Conservation (phyloP, 2,888 invertebrate genomes). For the Epirrita christyi region DNA sequence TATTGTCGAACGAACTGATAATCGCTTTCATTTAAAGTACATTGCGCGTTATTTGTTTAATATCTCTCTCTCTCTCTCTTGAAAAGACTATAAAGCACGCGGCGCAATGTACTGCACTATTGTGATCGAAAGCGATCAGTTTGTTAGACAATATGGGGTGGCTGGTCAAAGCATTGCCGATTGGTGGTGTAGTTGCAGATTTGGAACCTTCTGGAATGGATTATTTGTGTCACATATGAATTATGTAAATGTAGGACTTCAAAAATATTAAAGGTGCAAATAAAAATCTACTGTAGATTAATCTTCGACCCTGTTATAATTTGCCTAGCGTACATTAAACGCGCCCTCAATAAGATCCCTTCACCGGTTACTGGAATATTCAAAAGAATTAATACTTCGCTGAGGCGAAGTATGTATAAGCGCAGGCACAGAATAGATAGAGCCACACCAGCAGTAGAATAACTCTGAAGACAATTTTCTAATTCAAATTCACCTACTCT, state of each 20-base stretch:
- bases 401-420: constrained; percentile 48
- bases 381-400: constrained; percentile 54
- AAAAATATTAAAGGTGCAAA: not conserved
- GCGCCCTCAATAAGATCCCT: constrained; percentile 43
- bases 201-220: too few relatives aligned
- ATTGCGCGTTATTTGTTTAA: too few relatives aligned
- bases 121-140: too few relatives aligned
- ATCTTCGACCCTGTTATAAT: constrained; percentile 12
- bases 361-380: constrained; percentile 48
- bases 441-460: constrained; percentile 5
- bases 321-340: constrained; percentile 34
- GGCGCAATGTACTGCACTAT: too few relatives aligned
- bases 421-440: constrained; percentile 36
- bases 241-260: not conserved
- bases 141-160: too few relatives aligned
- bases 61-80: too few relatives aligned
- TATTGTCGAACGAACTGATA: too few relatives aligned
- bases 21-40: too few relatives aligned
- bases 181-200: too few relatives aligned
- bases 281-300: constrained; percentile 23
- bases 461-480: not conserved
- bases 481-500: not conserved
- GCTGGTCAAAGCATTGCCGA: too few relatives aligned
- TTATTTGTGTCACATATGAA: not conserved
- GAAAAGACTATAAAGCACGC: too few relatives aligned